Evolutionary conservation across 2,888 invertebrate genomes (phyloP).

Genomic region (Caenorhabditis zanzibari): DNA sequence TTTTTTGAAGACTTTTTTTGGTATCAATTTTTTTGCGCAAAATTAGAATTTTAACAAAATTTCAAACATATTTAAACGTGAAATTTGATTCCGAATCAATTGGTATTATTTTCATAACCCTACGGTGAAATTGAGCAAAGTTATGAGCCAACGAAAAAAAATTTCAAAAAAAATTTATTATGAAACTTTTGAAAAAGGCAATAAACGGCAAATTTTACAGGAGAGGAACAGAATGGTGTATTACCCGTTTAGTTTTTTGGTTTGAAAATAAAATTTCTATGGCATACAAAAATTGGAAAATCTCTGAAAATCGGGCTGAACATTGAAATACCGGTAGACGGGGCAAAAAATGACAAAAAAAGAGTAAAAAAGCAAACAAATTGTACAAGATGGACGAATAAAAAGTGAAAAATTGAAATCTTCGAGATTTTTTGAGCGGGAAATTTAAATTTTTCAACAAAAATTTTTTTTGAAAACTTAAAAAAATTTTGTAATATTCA

Average conservation of each 20-base stretch:
- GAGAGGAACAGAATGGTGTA: constrained; percentile 19
- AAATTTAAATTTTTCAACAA: not conserved
- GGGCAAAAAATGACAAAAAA: not conserved
- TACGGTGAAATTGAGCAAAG: not conserved
- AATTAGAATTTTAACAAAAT: too few relatives aligned
- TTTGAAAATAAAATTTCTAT: not conserved
- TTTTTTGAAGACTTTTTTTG: too few relatives aligned
- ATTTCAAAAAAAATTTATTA: too few relatives aligned
- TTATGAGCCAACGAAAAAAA: too few relatives aligned
- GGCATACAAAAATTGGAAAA: too few relatives aligned
- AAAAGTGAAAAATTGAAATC: not conserved
- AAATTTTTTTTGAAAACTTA: not conserved
- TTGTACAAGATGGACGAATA: constrained; percentile 37
- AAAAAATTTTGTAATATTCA: not conserved
- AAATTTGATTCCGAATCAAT: too few relatives aligned
- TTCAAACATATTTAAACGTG: too few relatives aligned
- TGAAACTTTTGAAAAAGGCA: not conserved
- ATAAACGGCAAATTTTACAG: constrained; percentile 18
- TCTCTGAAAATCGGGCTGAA: not conserved
- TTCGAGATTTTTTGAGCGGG: not conserved
- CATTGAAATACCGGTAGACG: not conserved
- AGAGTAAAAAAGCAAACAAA: constrained; percentile 5
- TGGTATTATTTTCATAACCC: too few relatives aligned
- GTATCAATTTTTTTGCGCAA: too few relatives aligned
- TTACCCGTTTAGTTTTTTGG: too few relatives aligned